A percentile compares a stretch with the other conserved stretches of the same genome.
Evolutionary conservation across 2,113 vertebrate species (phyloP).

Genomic region (Hippopotamus amphibius): DNA sequence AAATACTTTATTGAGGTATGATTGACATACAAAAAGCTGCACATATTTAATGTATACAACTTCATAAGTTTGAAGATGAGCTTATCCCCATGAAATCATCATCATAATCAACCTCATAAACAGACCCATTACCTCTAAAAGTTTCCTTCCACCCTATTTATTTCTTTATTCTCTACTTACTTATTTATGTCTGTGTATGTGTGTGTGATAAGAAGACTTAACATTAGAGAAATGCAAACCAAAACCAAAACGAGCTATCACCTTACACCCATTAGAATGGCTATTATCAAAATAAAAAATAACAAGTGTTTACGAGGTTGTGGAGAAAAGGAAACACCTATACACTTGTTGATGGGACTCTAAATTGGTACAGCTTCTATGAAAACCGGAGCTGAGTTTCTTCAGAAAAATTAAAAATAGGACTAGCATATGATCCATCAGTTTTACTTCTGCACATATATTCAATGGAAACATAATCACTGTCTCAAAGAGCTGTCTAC

Average conservation of each 20-base stretch:
- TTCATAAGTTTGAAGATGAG: neutral
- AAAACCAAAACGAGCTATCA: neutral
- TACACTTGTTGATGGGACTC: neutral
- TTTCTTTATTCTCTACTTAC: neutral
- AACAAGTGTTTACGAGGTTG: neutral
- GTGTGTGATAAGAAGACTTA: neutral
- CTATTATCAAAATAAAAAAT: neutral
- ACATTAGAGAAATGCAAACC: neutral
- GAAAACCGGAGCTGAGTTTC: neutral
- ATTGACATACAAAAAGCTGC: neutral
- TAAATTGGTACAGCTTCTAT: neutral
- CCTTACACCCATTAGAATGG: neutral
- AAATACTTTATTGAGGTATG: neutral
- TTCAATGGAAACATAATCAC: neutral
- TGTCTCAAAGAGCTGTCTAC: neutral
- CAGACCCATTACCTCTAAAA: neutral
- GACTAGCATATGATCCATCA: neutral
- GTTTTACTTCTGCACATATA: neutral
- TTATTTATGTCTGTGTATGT: neutral
- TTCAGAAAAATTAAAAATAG: constrained; percentile 20
- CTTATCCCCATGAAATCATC: neutral
- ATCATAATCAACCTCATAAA: neutral
- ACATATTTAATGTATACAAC: neutral
- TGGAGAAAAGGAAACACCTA: neutral
- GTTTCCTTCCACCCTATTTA: neutral